phyloP scores from a whole-genome alignment of 2,113 vertebrate species.

The Catharus fuscescens region DNA sequence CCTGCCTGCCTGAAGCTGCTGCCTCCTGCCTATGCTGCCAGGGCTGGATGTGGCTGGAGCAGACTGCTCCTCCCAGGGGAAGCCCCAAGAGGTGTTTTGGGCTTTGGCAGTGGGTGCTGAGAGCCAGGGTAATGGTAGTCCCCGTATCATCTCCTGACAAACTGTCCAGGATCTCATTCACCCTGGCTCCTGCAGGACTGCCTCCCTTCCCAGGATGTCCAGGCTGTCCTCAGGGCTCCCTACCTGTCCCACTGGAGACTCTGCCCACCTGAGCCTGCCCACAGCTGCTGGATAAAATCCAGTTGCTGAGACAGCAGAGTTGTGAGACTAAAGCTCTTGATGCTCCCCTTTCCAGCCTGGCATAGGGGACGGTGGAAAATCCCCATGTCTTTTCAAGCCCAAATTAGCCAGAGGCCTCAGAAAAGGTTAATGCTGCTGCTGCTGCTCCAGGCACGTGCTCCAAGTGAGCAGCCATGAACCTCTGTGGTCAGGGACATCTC shows the following conservation, averaged over 20 bases:
- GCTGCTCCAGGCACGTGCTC: neutral
- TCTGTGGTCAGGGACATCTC: neutral
- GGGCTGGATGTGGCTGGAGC: neutral
- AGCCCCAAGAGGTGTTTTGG: neutral
- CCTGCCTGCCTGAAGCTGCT: neutral
- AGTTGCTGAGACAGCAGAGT: neutral
- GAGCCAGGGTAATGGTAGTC: accelerated
- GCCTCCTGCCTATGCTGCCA: accelerated
- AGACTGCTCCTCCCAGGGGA: neutral
- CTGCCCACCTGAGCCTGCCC: neutral
- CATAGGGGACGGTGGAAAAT: neutral
- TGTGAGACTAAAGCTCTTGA: neutral
- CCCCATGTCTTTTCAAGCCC: neutral
- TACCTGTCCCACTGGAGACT: no score
- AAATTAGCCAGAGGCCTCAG: neutral
- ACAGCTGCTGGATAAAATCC: neutral
- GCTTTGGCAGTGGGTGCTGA: neutral
- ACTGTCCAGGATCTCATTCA: accelerated
- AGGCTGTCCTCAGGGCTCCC: neutral
- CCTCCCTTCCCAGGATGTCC: neutral
- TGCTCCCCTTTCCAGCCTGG: neutral
- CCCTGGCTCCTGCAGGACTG: neutral
- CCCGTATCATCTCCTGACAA: accelerated
- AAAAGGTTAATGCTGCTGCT: neutral
- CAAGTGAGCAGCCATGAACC: neutral